A percentile compares a stretch with the other conserved stretches of the same genome.
These are phyloP conservation scores for Drosophila cardini DNA, from an alignment of 1,140 invertebrate genomes.

Conservation along the genomic window DNA sequence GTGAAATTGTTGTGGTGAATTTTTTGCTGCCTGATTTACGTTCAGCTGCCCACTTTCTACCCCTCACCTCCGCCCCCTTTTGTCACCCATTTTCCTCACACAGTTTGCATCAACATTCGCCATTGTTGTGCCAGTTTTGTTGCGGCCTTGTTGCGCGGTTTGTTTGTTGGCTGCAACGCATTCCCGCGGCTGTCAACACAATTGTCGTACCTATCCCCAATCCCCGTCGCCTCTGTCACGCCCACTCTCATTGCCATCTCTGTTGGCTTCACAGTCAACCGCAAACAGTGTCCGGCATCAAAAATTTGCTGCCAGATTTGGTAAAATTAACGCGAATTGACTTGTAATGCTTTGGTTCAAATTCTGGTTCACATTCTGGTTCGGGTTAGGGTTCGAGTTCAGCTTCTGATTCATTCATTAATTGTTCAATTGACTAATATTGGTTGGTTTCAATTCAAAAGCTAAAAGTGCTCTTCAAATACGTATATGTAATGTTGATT, in stretches of 20 bases:
- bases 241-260: neutral
- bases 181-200: slow-evolving; percentile 78
- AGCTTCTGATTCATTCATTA: slow-evolving; percentile 57
- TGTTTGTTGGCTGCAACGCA: slow-evolving; percentile 76
- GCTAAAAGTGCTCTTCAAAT: neutral
- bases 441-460: neutral
- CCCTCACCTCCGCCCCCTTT: neutral
- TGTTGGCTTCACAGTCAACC: slow-evolving; percentile 6
- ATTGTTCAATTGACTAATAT: neutral
- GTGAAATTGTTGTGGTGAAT: slow-evolving; percentile 52
- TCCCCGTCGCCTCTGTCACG: slow-evolving; percentile 1
- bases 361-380: slow-evolving; percentile 49
- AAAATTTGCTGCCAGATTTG: slow-evolving; percentile 45
- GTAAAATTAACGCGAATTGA: slow-evolving; percentile 74
- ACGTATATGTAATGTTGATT: neutral
- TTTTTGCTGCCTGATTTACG: slow-evolving; percentile 71
- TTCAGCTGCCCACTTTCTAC: neutral
- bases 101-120: neutral
- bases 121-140: slow-evolving; percentile 74
- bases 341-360: slow-evolving; percentile 57
- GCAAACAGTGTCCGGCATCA: slow-evolving; percentile 20
- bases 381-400: neutral
- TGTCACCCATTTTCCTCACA: neutral
- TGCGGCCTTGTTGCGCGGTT: slow-evolving; percentile 78
- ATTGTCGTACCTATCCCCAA: slow-evolving; percentile 52